Percentiles rank a stretch among this genome's conserved stretches.
phyloP scores from a whole-genome alignment of 2,888 invertebrate genomes.

The Chydorus sphaericus region DNA sequence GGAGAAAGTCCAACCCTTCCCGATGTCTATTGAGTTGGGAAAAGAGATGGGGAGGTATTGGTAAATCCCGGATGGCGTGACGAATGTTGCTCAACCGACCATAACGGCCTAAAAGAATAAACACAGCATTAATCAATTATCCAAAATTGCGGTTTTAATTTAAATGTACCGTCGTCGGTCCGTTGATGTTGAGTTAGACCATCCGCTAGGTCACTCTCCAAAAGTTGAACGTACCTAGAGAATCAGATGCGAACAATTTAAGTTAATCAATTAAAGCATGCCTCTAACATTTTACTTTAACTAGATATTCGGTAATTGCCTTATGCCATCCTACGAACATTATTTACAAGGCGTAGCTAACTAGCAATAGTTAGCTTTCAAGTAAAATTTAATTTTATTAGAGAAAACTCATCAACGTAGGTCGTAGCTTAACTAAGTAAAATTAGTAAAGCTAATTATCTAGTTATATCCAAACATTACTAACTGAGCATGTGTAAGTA shows the following conservation, averaged over 20 bases:
- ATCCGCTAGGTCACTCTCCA: slow-evolving; percentile 79
- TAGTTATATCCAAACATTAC: too few relatives aligned
- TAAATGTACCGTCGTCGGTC: slow-evolving; percentile 47
- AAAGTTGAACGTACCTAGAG: slow-evolving; percentile 61
- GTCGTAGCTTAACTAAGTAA: too few relatives aligned
- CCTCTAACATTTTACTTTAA: background rate
- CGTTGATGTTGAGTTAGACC: slow-evolving; percentile 69
- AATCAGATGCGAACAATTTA: background rate
- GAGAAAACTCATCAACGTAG: too few relatives aligned
- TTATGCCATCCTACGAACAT: too few relatives aligned
- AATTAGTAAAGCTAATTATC: too few relatives aligned
- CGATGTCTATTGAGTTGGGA: slow-evolving; percentile 63
- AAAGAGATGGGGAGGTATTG: slow-evolving; percentile 63
- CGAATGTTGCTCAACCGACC: slow-evolving; percentile 33
- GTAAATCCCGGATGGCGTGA: slow-evolving; percentile 26
- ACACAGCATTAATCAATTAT: too few relatives aligned
- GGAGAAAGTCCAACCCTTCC: slow-evolving; percentile 39
- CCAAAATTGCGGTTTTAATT: slow-evolving; percentile 40
- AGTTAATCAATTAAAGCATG: background rate
- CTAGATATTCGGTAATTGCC: too few relatives aligned
- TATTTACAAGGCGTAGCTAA: too few relatives aligned
- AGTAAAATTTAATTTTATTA: background rate
- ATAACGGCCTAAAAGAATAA: slow-evolving; percentile 29
- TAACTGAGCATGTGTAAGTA: slow-evolving; percentile 39
- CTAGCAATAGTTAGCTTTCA: background rate